Evolutionary conservation across 2,113 vertebrate genomes (phyloP).

Genomic region (Sceloporus tristichus): DNA sequence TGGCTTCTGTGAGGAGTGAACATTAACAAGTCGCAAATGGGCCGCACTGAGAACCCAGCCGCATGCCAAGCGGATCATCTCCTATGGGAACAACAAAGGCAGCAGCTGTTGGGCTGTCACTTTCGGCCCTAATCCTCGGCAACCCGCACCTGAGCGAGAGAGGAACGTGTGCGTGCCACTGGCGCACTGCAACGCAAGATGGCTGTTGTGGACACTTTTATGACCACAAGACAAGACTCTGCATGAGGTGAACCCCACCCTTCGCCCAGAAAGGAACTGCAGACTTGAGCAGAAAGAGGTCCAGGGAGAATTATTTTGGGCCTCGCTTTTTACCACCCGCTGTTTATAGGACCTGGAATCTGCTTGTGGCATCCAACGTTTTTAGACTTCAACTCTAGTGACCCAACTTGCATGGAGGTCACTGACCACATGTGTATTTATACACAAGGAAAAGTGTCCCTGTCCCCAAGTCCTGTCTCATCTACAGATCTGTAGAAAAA

Average conservation of each 20-base stretch:
- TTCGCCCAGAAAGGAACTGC: neutral
- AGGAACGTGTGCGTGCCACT: rapidly evolving
- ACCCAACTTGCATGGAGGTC: neutral
- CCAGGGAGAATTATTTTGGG: neutral
- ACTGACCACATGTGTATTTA: neutral
- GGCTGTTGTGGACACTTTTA: no score
- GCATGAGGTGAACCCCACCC: rapidly evolving
- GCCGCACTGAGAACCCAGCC: neutral
- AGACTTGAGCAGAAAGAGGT: neutral
- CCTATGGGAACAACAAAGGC: neutral
- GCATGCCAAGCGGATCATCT: neutral
- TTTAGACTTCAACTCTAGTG: neutral
- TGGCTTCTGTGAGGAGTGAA: neutral
- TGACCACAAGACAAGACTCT: rapidly evolving
- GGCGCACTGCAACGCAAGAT: rapidly evolving
- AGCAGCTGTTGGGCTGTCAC: rapidly evolving
- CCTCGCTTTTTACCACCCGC: neutral
- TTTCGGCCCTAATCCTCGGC: rapidly evolving
- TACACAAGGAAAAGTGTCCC: no score
- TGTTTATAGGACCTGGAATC: slow-evolving; percentile 46
- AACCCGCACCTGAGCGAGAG: neutral
- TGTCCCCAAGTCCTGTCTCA: no score
- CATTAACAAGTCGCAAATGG: neutral
- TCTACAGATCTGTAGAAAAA: neutral
- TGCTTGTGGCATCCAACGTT: slow-evolving; percentile 50